Percentiles rank a stretch among this genome's conserved stretches.
Evolutionary conservation across 2,888 invertebrate genomes (phyloP).

Genomic region (Choristoneura rosaceana): DNA sequence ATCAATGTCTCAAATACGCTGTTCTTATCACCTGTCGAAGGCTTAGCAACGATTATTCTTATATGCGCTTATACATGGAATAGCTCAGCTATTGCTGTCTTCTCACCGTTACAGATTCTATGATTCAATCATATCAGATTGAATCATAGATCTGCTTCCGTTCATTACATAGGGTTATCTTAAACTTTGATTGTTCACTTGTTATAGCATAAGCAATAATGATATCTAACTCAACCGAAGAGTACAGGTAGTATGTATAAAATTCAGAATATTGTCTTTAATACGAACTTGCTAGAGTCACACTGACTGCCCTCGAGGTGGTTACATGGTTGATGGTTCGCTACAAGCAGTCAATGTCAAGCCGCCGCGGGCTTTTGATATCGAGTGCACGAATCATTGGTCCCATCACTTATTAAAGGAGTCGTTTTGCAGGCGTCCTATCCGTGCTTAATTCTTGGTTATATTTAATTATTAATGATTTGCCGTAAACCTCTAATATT

Average conservation of each 20-base stretch:
- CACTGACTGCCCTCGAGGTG: conserved; percentile 42
- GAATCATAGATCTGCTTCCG: conserved; percentile 14
- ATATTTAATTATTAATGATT: conserved; percentile 3
- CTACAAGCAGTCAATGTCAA: conserved; percentile 49
- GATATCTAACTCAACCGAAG: conserved; percentile 49
- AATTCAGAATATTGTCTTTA: conserved; percentile 61
- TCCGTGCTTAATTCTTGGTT: conserved; percentile 14
- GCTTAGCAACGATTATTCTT: background rate
- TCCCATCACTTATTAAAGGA: conserved; percentile 75
- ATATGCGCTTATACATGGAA: background rate
- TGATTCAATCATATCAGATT: background rate
- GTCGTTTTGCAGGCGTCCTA: conserved; percentile 50
- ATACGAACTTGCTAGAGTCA: conserved; percentile 50
- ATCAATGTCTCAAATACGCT: background rate
- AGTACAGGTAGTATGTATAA: conserved; percentile 49
- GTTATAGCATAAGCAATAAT: conserved; percentile 22
- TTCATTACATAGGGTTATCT: conserved; percentile 18
- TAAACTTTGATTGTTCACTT: conserved; percentile 25
- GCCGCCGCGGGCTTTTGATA: conserved; percentile 48
- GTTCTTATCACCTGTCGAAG: background rate
- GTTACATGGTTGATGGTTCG: conserved; percentile 9
- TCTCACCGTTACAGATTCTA: background rate
- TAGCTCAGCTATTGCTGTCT: background rate
- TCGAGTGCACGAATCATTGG: conserved; percentile 67
- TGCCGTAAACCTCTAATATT: conserved; percentile 24